These are phyloP conservation scores for Laothoe populi DNA, from an alignment of 2,888 invertebrate species.

Conservation along the genomic window DNA sequence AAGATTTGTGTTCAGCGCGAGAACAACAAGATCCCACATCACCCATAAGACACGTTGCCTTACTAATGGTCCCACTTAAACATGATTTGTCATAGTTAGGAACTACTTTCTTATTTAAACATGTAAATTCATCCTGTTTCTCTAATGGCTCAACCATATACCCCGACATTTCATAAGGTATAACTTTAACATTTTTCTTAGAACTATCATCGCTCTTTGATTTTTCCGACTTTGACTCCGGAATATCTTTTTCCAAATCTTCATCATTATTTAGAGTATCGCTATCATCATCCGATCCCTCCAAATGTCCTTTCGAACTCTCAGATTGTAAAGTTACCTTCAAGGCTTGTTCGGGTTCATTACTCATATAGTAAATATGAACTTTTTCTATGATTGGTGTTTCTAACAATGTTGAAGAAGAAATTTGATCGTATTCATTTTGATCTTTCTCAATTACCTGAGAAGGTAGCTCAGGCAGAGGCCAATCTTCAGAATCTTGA, in stretches of 20 bases:
- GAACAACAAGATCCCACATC: slow-evolving; percentile 78
- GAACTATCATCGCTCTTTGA: slow-evolving; percentile 65
- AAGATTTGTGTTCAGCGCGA: slow-evolving; percentile 70
- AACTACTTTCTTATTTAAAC: slow-evolving; percentile 70
- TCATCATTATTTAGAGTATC: slow-evolving; percentile 88
- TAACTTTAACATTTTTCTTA: slow-evolving; percentile 64
- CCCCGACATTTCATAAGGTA: slow-evolving; percentile 79
- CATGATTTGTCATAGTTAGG: slow-evolving; percentile 80
- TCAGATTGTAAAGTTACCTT: slow-evolving; percentile 89
- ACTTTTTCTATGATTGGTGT: slow-evolving; percentile 90
- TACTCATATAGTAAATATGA: slow-evolving; percentile 91
- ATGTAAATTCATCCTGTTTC: slow-evolving; percentile 67
- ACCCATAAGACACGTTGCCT: slow-evolving; percentile 76
- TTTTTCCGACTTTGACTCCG: slow-evolving; percentile 77
- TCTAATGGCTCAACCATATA: slow-evolving; percentile 82
- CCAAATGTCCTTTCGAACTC: slow-evolving; percentile 86
- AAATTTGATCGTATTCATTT: slow-evolving; percentile 90
- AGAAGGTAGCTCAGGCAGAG: slow-evolving; percentile 89
- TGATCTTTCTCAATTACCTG: slow-evolving; percentile 66
- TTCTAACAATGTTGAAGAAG: slow-evolving; percentile 89
- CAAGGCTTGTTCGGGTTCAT: slow-evolving; percentile 91
- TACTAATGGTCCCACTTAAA: slow-evolving; percentile 76
- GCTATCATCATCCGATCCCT: slow-evolving; percentile 88
- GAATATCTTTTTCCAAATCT: slow-evolving; percentile 83
- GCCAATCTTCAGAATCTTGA: slow-evolving; percentile 91